Evolutionary conservation across 1,140 invertebrate species (phyloP), one percentile per base, ranked within the genome.

Genomic region (Melanaphis sacchari): DNA sequence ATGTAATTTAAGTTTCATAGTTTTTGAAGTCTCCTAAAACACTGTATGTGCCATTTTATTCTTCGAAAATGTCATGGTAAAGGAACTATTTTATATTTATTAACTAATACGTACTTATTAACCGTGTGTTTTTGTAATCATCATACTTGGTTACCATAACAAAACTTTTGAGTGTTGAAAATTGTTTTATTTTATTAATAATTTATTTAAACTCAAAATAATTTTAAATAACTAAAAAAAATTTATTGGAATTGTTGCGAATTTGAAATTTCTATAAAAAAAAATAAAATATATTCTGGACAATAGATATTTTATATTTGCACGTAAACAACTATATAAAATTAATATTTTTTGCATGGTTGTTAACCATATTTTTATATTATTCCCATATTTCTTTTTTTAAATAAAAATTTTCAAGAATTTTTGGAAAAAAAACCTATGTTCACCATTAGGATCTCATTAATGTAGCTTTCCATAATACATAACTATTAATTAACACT

Each of bases 311-410:
- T 91, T 91, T 91, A 91, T 91, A 91, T 81, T 81, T 90, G 22
- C 40, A 91, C 36, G 81, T 46, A 81, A 91, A 91, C 24, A 43
- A 91, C 66, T 66, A 91, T 81, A 46, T 43, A 81, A 81, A 66
- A 91, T 66, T 24, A 76, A 6, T 91, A 91, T 91, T 91, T 91
- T 91, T 91, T 81, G 46, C 41, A 46, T 91, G 66, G 66, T 91
- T 91, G 36, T 91, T 36, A 36, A 91, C 66, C 90, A 92, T 82
- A 82, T 92, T 92, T 92, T 92, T 92, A 49, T 92, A 82, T 91
- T 43, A n/a, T 91, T 76, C 40, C 26, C 52, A n/a, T 31, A 88
- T 11, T 88, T 43, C 38, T 90, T 90, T 38, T 66, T 90, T 91
- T 91, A 26, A 54, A 59, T 76, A 46, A 22, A 36, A 46, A n/a